These are phyloP conservation scores for Poeciliopsis infans DNA, from an alignment of 2,797 vertebrate genomes.

Conservation along the genomic window DNA sequence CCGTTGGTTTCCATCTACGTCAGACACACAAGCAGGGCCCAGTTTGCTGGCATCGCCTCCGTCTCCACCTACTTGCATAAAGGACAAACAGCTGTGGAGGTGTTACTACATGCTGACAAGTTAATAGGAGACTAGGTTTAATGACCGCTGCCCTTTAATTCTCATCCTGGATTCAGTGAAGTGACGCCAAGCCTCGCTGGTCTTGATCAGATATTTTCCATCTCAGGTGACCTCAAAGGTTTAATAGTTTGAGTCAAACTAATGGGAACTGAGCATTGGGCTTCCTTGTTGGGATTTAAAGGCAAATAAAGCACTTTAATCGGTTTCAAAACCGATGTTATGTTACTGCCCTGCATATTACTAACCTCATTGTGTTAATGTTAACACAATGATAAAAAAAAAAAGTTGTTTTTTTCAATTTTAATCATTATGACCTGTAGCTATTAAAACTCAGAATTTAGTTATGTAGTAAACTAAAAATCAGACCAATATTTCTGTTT, in stretches of 20 bases:
- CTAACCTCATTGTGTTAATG: background rate
- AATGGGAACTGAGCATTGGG: constrained; percentile 55
- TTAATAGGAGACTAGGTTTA: constrained; percentile 7
- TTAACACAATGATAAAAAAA: background rate
- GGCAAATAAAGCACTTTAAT: background rate
- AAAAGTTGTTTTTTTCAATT: background rate
- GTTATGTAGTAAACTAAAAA: background rate
- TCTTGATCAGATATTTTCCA: constrained; percentile 55
- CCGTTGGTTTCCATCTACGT: constrained; percentile 64
- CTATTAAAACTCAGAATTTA: background rate
- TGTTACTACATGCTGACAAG: constrained; percentile 20
- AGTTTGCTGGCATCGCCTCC: constrained; percentile 19
- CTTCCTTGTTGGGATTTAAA: constrained; percentile 39
- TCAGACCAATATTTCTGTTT: background rate
- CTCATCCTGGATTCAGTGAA: constrained; percentile 14
- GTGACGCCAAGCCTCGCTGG: constrained; percentile 46
- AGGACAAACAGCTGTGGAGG: constrained; percentile 4
- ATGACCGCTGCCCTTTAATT: constrained; percentile 20
- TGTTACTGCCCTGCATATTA: background rate
- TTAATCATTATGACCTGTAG: background rate
- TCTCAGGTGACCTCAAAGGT: constrained; percentile 55
- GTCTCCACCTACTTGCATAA: constrained; percentile 26
- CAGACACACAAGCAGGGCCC: constrained; percentile 23
- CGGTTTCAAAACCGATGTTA: rapidly evolving
- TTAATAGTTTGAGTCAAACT: constrained; percentile 55